phyloP scores from a whole-genome alignment of 2,113 vertebrate species.

The Paramormyrops kingsleyae region DNA sequence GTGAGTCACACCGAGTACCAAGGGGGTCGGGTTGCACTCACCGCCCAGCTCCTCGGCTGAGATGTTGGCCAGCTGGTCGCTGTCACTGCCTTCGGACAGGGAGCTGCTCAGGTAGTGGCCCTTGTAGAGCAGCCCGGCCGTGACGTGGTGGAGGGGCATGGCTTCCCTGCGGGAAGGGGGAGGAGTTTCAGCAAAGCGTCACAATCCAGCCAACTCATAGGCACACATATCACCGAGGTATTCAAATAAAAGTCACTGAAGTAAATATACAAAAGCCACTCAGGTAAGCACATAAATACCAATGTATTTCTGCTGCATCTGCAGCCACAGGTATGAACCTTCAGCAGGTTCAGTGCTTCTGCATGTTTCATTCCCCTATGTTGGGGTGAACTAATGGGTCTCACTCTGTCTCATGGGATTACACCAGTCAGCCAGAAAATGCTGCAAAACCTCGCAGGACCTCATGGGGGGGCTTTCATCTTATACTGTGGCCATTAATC shows the following conservation, averaged over 20 bases:
- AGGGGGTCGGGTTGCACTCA: constrained; percentile 51
- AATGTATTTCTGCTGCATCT: not conserved
- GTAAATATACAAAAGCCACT: not conserved
- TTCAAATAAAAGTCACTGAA: not conserved
- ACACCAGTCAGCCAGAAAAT: not conserved
- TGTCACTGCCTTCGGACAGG: constrained; percentile 86
- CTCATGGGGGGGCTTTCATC: not conserved
- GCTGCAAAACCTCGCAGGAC: not conserved
- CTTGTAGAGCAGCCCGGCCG: constrained; percentile 94
- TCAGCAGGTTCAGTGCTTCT: not conserved
- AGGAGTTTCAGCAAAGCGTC: not conserved
- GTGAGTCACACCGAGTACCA: not conserved
- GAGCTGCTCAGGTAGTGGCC: constrained; percentile 94
- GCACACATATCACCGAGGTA: not conserved
- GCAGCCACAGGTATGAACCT: not conserved
- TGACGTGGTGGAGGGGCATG: constrained; percentile 99
- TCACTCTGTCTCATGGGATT: not conserved
- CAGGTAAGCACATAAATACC: not conserved
- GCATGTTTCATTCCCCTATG: not conserved
- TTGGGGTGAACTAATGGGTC: not conserved
- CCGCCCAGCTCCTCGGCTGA: constrained; percentile 92
- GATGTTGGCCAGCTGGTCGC: constrained; percentile 87
- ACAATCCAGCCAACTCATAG: not conserved
- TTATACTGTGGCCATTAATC: not conserved
- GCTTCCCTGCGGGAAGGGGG: constrained; percentile 73